Percentiles rank a stretch among this genome's conserved stretches.
Conservation (phyloP, 2,888 invertebrate genomes). For the Calephelis perditalis region DNA sequence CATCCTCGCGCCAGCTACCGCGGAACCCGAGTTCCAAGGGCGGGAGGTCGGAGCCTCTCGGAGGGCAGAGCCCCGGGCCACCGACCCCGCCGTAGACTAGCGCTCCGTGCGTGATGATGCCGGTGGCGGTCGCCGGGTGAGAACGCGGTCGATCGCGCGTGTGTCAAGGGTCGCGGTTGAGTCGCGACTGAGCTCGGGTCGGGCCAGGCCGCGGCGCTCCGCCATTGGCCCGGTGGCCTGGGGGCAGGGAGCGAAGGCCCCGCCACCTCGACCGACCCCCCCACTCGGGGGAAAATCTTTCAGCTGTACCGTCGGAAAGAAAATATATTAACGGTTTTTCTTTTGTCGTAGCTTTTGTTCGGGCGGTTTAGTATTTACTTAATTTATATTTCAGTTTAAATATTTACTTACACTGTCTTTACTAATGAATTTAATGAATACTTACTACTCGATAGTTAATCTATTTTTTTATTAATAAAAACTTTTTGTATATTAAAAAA, state of each 20-base stretch:
- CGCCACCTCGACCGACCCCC: slow-evolving; percentile 63
- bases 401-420: no score
- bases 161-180: slow-evolving; percentile 76
- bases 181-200: slow-evolving; percentile 75
- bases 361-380: not conserved
- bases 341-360: slow-evolving; percentile 9
- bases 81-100: slow-evolving; percentile 79
- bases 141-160: slow-evolving; percentile 57
- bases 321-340: slow-evolving; percentile 41
- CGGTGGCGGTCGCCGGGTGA: slow-evolving; percentile 61
- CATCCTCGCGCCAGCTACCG: slow-evolving; percentile 71
- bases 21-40: slow-evolving; percentile 79
- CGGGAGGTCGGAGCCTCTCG: slow-evolving; percentile 78
- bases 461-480: not conserved
- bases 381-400: not conserved
- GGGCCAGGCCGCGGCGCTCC: slow-evolving; percentile 71
- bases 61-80: slow-evolving; percentile 78
- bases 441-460: not conserved
- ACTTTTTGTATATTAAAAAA: no score
- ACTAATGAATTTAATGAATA: not conserved
- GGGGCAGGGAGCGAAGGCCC: slow-evolving; percentile 76
- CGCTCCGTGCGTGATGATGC: slow-evolving; percentile 78
- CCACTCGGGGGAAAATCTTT: slow-evolving; percentile 60
- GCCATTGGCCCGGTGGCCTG: slow-evolving; percentile 76
- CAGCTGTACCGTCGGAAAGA: slow-evolving; percentile 66